Evolutionary conservation across 2,888 invertebrate species (phyloP).

Genomic region (Hypselothyrea guttata): DNA sequence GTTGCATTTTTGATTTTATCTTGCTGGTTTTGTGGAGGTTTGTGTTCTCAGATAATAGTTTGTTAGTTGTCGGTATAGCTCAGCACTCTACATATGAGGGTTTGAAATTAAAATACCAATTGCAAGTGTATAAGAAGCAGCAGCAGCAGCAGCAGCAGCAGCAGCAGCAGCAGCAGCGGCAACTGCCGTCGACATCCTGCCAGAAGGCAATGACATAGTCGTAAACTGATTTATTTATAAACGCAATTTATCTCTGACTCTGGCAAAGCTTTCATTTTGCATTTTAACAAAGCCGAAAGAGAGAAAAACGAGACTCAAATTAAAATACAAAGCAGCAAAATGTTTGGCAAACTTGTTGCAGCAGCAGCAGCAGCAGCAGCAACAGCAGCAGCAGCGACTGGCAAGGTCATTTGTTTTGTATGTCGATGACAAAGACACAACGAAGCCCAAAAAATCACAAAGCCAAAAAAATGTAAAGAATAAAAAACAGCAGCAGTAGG

Average conservation of each 20-base stretch:
- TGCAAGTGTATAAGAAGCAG: not conserved
- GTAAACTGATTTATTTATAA: constrained; percentile 71
- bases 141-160: too few relatives aligned
- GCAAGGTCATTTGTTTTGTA: constrained; percentile 72
- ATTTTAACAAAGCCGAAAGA: constrained; percentile 47
- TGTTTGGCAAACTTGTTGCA: constrained; percentile 73
- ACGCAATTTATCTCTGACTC: constrained; percentile 61
- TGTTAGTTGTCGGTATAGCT: too few relatives aligned
- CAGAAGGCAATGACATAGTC: constrained; percentile 41
- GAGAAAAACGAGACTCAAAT: constrained; percentile 26
- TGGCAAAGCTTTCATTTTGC: constrained; percentile 48
- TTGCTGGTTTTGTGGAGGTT: too few relatives aligned
- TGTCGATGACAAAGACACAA: constrained; percentile 64
- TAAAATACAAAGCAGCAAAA: constrained; percentile 60
- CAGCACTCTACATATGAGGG: too few relatives aligned
- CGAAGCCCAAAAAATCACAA: constrained; percentile 31
- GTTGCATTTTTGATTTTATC: too few relatives aligned
- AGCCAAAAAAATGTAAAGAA: too few relatives aligned
- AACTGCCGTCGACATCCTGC: constrained; percentile 48
- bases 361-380: constrained; percentile 16
- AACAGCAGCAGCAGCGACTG: constrained; percentile 14
- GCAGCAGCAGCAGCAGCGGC: constrained; percentile 27
- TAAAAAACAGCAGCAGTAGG: constrained; percentile 5
- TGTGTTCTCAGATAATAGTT: too few relatives aligned
- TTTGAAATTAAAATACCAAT: not conserved